A percentile compares a stretch with the other conserved stretches of the same genome.
phyloP scores from a whole-genome alignment of 2,113 vertebrate genomes.

The Saccopteryx bilineata region DNA sequence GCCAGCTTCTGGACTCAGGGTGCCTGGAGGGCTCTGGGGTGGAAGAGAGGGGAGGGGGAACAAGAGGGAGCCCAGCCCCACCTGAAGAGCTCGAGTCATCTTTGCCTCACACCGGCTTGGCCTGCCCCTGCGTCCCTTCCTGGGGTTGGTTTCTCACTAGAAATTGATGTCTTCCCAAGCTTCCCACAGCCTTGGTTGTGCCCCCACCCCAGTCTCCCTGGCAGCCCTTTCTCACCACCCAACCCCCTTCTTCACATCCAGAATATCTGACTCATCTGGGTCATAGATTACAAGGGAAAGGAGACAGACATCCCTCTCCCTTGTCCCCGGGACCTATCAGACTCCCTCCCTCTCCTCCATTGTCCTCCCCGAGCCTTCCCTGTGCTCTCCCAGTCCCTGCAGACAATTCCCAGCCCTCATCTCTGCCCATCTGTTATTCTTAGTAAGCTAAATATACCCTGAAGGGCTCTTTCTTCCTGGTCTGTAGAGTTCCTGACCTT shows the following conservation, averaged over 20 bases:
- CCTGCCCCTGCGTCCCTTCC: not conserved
- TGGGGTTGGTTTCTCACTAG: not conserved
- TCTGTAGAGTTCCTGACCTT: slow-evolving; percentile 59
- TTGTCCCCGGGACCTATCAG: not conserved
- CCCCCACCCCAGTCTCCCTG: not conserved
- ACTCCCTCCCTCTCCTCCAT: slow-evolving; percentile 41
- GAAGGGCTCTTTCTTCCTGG: slow-evolving; percentile 22
- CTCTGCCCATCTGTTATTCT: slow-evolving; percentile 71
- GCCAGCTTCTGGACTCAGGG: not conserved
- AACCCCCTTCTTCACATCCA: not conserved
- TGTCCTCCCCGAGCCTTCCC: slow-evolving; percentile 18
- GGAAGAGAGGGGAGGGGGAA: too few species aligned
- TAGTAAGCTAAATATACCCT: slow-evolving; percentile 78
- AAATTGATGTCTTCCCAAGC: not conserved
- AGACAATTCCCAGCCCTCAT: slow-evolving; percentile 28
- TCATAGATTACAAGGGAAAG: not conserved
- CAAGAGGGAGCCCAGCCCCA: not conserved
- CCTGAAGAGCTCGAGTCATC: not conserved
- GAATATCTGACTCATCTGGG: slow-evolving; percentile 66
- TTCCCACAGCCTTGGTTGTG: not conserved
- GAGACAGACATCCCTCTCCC: not conserved
- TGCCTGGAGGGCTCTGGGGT: not conserved
- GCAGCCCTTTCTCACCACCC: not conserved
- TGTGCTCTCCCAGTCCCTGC: not conserved
- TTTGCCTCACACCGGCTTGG: not conserved